Evolutionary conservation across 2,113 vertebrate genomes (phyloP).

Genomic region (Ochotona curzoniae): DNA sequence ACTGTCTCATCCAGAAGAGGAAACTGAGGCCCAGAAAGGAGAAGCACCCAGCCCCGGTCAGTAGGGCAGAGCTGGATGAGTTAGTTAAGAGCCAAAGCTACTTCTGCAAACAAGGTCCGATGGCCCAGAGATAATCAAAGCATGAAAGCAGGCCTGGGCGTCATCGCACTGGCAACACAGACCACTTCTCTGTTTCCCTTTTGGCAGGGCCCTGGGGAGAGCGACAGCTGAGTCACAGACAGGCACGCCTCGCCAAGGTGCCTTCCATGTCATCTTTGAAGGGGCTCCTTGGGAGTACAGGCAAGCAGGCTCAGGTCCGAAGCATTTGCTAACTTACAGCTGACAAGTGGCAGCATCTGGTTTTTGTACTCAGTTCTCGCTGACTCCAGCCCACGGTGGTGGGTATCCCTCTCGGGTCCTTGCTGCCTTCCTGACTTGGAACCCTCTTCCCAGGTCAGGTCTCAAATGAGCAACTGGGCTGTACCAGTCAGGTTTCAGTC

Average conservation of each 20-base stretch:
- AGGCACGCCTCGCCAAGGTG: neutral
- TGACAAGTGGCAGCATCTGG: neutral
- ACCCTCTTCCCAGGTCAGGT: neutral
- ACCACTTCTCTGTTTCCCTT: neutral
- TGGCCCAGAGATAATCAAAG: neutral
- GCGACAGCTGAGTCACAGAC: neutral
- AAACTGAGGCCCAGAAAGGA: neutral
- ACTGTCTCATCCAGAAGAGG: neutral
- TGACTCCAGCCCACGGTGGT: neutral
- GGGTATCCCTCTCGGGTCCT: neutral
- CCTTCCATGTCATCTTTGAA: conserved; percentile 20
- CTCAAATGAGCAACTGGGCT: neutral
- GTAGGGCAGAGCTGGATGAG: neutral
- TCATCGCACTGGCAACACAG: neutral
- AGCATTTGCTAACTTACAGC: neutral
- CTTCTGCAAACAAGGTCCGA: neutral
- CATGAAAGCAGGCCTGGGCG: no score
- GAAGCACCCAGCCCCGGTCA: neutral
- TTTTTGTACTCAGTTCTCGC: neutral
- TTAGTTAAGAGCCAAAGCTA: neutral
- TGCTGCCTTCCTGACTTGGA: neutral
- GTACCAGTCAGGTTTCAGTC: neutral
- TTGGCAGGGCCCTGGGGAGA: neutral
- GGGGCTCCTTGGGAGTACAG: no score
- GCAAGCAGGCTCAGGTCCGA: neutral